These are phyloP conservation scores for Micrasema longulum DNA, from an alignment of 1,140 invertebrate genomes.

Conservation along the genomic window DNA sequence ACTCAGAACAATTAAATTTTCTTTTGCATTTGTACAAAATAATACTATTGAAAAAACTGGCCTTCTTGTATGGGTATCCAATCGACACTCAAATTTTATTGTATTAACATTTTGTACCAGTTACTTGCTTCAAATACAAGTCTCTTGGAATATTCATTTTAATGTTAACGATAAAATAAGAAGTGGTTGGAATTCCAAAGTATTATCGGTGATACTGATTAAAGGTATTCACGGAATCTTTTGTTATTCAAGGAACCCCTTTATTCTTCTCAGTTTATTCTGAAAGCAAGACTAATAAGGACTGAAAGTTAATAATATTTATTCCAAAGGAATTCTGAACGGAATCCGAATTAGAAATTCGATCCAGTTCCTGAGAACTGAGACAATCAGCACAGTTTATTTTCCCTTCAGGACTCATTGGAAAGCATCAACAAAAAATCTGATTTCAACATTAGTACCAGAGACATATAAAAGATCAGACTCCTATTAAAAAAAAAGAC, in stretches of 20 bases:
- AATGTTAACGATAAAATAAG: neutral
- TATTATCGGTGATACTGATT: constrained; percentile 1
- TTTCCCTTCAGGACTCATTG: neutral
- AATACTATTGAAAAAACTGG: no score
- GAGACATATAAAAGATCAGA: no score
- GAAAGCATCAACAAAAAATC: no score
- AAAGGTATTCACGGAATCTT: constrained; percentile 17
- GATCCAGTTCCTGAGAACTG: neutral
- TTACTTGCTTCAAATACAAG: no score
- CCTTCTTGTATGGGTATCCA: no score
- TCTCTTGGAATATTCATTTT: neutral
- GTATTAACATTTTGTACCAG: neutral
- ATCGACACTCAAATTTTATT: constrained; percentile 30
- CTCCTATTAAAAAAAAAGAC: no score
- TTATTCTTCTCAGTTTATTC: neutral
- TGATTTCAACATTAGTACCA: no score
- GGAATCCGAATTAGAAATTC: neutral
- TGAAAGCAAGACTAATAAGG: constrained; percentile 10
- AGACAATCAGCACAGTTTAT: neutral
- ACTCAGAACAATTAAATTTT: no score
- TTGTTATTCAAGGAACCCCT: constrained; percentile 1
- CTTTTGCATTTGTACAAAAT: no score
- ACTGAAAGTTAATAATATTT: constrained; percentile 1
- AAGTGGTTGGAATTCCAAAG: neutral
- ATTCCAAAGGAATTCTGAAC: neutral